phyloP scores from a whole-genome alignment of 2,888 invertebrate genomes.

The Dasysyrphus albostriatus region DNA sequence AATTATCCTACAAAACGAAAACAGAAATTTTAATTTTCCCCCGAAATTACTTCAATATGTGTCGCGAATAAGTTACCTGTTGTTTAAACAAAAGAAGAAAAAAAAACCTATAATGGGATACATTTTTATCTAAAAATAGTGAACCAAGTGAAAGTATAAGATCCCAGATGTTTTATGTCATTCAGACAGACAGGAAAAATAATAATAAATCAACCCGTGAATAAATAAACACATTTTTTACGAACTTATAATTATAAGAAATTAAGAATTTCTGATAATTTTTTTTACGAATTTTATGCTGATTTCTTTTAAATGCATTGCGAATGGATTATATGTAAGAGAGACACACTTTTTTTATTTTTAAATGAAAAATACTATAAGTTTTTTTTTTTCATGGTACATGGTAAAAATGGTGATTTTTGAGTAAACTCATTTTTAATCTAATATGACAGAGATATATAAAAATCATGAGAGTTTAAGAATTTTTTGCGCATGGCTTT shows the following conservation, averaged over 20 bases:
- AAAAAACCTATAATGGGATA: conserved; percentile 30
- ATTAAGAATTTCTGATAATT: background rate
- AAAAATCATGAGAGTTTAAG: background rate
- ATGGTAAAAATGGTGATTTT: conserved; percentile 19
- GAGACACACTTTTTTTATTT: background rate
- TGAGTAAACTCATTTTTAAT: conserved; percentile 21
- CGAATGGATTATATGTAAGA: conserved; percentile 46
- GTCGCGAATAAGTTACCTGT: conserved; percentile 45
- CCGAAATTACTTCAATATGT: background rate
- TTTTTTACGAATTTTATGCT: conserved; percentile 20
- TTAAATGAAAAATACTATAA: background rate
- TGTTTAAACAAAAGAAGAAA: conserved; percentile 8
- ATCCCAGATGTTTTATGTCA: conserved; percentile 77
- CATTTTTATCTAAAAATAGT: conserved; percentile 69
- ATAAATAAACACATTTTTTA: conserved; percentile 18
- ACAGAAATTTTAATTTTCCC: background rate
- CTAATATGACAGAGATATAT: conserved; percentile 1
- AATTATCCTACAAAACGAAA: conserved; percentile 19
- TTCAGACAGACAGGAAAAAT: conserved; percentile 44
- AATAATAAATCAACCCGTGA: conserved; percentile 31
- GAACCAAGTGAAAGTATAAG: conserved; percentile 49
- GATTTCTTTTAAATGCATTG: conserved; percentile 12
- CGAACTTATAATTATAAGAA: conserved; percentile 11
- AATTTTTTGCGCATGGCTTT: conserved; percentile 47
- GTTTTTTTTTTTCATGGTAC: background rate